Conservation (phyloP, 2,888 invertebrate genomes). For the Hirtodrosophila trivittata region DNA sequence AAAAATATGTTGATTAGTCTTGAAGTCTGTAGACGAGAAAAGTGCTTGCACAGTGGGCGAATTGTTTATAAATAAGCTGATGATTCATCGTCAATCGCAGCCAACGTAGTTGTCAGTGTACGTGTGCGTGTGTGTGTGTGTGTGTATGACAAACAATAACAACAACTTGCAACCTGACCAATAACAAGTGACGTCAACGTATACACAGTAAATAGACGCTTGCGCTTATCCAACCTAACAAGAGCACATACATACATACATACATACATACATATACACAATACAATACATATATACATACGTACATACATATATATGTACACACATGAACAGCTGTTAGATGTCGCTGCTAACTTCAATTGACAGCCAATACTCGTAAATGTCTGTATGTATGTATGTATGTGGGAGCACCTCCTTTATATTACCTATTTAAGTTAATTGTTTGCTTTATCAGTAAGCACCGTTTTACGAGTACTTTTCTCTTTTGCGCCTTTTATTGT, state of each 20-base stretch:
- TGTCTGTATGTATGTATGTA: background rate
- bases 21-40: slow-evolving; percentile 1
- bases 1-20: slow-evolving; percentile 14
- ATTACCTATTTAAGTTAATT: slow-evolving; percentile 45
- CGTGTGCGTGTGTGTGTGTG: slow-evolving; percentile 13
- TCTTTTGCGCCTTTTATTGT: slow-evolving; percentile 13
- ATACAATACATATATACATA: background rate
- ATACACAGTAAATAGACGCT: slow-evolving; percentile 39
- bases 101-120: slow-evolving; percentile 18
- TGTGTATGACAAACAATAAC: slow-evolving; percentile 46
- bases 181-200: slow-evolving; percentile 73
- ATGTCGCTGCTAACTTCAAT: slow-evolving; percentile 21
- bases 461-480: slow-evolving; percentile 26
- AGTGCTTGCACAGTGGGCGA: slow-evolving; percentile 48
- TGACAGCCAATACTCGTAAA: slow-evolving; percentile 15
- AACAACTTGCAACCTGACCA: slow-evolving; percentile 47
- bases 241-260: slow-evolving; percentile 4
- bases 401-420: slow-evolving; percentile 4
- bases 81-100: slow-evolving; percentile 56
- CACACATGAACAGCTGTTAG: slow-evolving; percentile 25
- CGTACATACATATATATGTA: background rate
- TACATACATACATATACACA: background rate
- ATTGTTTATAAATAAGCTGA: slow-evolving; percentile 69
- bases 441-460: slow-evolving; percentile 40
- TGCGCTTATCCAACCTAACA: slow-evolving; percentile 15